Conservation (phyloP, 92 coral and sea anemone genomes). For the Pocillopora meandrina region DNA sequence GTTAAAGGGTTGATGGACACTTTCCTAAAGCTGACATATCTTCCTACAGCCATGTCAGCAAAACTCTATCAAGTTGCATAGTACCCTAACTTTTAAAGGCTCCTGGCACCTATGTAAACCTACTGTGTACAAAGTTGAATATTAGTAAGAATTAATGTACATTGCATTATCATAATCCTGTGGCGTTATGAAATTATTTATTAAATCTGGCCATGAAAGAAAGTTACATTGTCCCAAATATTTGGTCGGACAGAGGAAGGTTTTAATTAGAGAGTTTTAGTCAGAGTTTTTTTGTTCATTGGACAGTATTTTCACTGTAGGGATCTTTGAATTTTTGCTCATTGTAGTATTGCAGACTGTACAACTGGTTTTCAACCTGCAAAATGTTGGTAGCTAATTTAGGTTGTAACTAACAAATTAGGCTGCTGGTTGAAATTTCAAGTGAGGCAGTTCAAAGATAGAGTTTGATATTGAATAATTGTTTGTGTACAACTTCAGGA, state of each 20-base stretch:
- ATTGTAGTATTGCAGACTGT: background rate
- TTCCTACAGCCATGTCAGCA: background rate
- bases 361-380: too few relatives aligned
- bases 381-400: too few relatives aligned
- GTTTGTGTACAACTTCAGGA: too few relatives aligned
- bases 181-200: constrained; percentile 33
- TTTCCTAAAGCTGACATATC: background rate
- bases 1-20: background rate
- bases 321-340: constrained; percentile 1
- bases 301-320: background rate
- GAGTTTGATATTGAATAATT: too few relatives aligned
- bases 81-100: too few relatives aligned
- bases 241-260: background rate
- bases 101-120: too few relatives aligned
- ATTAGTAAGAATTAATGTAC: constrained; percentile 2
- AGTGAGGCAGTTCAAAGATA: too few relatives aligned
- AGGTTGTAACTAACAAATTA: too few relatives aligned
- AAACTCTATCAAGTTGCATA: background rate
- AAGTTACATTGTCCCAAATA: background rate
- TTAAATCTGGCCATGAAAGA: constrained; percentile 11
- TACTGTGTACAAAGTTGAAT: background rate
- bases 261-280: constrained; percentile 11
- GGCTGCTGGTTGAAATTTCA: too few relatives aligned
- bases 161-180: background rate
- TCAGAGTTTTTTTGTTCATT: constrained; percentile 4